Conservation (phyloP, 2,888 invertebrate genomes). For the Piscicola geometra region DNA sequence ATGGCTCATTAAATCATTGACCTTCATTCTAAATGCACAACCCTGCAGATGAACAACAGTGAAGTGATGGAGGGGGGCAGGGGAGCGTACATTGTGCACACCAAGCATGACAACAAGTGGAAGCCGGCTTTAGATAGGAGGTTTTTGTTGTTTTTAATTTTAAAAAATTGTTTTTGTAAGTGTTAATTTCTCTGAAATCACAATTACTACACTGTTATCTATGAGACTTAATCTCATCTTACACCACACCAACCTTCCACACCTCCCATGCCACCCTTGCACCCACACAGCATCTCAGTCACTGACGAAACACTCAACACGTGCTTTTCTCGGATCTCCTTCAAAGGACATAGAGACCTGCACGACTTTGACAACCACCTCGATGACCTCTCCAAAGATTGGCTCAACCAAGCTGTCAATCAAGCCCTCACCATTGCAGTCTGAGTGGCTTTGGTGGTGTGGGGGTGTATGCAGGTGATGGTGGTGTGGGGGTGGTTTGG, state of each 20-base stretch:
- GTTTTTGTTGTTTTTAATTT: too few species aligned
- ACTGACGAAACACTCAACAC: conserved; percentile 56
- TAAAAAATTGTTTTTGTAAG: too few species aligned
- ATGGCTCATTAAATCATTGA: too few species aligned
- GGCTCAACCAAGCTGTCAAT: conserved; percentile 74
- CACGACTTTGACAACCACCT: conserved; percentile 94
- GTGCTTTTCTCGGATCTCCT: conserved; percentile 69
- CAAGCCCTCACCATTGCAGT: conserved; percentile 46
- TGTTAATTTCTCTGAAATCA: too few species aligned
- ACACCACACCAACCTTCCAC: too few species aligned
- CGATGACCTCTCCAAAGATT: conserved; percentile 81
- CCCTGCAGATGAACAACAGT: conserved; percentile 27
- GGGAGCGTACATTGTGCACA: not conserved
- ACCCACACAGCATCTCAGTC: conserved; percentile 45
- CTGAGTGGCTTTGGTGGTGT: not conserved
- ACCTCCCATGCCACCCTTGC: not conserved
- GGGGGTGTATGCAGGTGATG: not conserved
- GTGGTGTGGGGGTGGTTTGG: not conserved
- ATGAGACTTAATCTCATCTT: too few species aligned
- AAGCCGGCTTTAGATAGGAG: not conserved
- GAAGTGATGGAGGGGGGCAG: conserved; percentile 7
- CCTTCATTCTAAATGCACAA: not conserved
- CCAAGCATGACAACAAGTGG: conserved; percentile 5
- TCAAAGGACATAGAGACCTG: conserved; percentile 71
- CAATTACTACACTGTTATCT: too few species aligned